Percentiles rank a stretch among this genome's conserved stretches.
Conservation (phyloP, 2,888 invertebrate species). For the Tinea semifulvella region DNA sequence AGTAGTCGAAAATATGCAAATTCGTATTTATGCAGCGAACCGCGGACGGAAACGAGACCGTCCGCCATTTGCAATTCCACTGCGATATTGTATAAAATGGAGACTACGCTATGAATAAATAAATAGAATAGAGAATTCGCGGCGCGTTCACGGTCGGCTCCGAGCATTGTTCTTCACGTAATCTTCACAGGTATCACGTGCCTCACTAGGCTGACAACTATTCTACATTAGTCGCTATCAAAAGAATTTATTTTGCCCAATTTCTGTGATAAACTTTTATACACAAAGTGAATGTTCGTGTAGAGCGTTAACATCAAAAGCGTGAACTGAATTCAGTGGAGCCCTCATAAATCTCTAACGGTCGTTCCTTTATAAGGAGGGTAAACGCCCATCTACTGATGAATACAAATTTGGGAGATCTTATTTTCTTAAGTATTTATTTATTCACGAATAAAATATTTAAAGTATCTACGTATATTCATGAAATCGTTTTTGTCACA, state of each 20-base stretch:
- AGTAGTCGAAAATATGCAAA: conserved; percentile 42
- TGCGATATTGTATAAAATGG: conserved; percentile 43
- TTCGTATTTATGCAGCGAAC: conserved; percentile 38
- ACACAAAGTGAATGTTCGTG: conserved; percentile 4
- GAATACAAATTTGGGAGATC: conserved; percentile 22
- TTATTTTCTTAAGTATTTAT: conserved; percentile 16
- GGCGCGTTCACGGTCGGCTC: conserved; percentile 51
- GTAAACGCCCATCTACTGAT: conserved; percentile 28
- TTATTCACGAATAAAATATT: conserved; percentile 1
- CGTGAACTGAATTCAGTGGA: conserved; percentile 11
- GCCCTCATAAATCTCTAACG: conserved; percentile 32
- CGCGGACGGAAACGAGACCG: conserved; percentile 48
- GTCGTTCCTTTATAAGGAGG: conserved; percentile 25
- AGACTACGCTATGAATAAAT: conserved; percentile 47
- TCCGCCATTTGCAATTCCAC: conserved; percentile 46
- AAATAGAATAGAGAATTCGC: conserved; percentile 38
- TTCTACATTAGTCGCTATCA: neutral
- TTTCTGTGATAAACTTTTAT: conserved; percentile 3
- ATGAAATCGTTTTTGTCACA: no score
- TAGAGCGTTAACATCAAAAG: conserved; percentile 10
- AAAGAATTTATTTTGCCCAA: neutral
- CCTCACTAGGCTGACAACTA: neutral
- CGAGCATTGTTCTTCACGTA: conserved; percentile 60
- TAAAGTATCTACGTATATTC: no score
- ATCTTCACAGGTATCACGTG: conserved; percentile 19